Evolutionary conservation across 2,797 vertebrate genomes (phyloP), one percentile per base, ranked within the genome.

Genomic region (Momotus momota): DNA sequence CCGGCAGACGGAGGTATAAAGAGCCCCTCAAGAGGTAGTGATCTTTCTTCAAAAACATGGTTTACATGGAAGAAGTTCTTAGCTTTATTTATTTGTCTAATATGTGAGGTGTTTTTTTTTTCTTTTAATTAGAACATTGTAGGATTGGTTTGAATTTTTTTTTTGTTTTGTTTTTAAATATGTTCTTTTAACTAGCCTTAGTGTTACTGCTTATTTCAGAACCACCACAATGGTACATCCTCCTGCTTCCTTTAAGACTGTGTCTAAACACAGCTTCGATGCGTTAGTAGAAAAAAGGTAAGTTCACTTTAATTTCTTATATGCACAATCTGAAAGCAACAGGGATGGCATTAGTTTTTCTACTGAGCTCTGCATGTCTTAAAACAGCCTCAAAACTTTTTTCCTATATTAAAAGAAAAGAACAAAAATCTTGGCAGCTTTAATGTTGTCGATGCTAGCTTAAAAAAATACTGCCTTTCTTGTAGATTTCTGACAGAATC

Each of bases 41-140:
- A 10, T 46, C 10, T 29, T 31, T 1, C 41, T 31, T n/a, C 14
- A 51, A 6, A 38, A 35, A 2, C 0, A 1, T 3, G 3, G 6
- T 26, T 69, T 19, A 6, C 6, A 3, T 3, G 27, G 25, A 2
- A 29, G 15, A 40, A 27, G 2, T 5, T 70, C 31, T 51, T 11
- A 2, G 12, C 17, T 67, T 0, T 16, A 1, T 7, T 45, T 49
- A 4, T 40, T 71, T 57, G 2, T 3, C 5, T 40, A 1, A 12
- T 62, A 5, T 6, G 29, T 51, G 15, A 2, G 2, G 0, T 3
- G 33, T 38, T 62, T 14, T n/a, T 48, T 69, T 21, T 26, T 12
- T 71, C 70, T 77, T 51, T 11, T 25, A 46, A 66, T 46, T 57
- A 57, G 20, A 57, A 22, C n/a, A 33, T 25, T 16, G 14, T 26